Evolutionary conservation across 2,888 invertebrate genomes (phyloP), one percentile per base, ranked within the genome.

Genomic region (Oegoconia quadripuncta): DNA sequence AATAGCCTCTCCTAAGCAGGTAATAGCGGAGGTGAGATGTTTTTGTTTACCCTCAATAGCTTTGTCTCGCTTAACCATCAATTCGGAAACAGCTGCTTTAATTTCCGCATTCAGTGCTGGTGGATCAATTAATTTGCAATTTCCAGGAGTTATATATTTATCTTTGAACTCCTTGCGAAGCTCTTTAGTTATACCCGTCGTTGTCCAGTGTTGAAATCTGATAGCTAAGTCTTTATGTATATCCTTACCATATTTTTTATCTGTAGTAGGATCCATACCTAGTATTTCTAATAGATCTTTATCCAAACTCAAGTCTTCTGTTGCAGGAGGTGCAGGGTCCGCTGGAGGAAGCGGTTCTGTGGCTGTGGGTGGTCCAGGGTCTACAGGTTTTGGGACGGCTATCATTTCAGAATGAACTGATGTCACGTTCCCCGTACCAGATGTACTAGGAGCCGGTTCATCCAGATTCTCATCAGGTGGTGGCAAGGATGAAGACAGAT

Each of bases 91-190:
- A 44, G n/a, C n/a, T n/a, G n/a, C n/a, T n/a, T n/a, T n/a, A n/a
- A n/a, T n/a, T n/a, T n/a, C n/a, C n/a, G n/a, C 34, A 30, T 61
- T 59, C 0, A 56, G 16, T n/a, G 15, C 15, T 2, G 59, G 57
- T 4, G 57, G 44, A 8, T 35, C 48, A 3, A 59, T 50, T 1
- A 41, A 12, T 11, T 22, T 39, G 15, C 51, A 50, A 28, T 59
- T 57, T 3, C 11, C 31, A 3, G 56, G 52, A 1, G 39, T 18
- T 9, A 46, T 17, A 34, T 57, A 48, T 37, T 43, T 50, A 2
- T 46, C 41, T 1, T 34, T 12, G 0, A 55, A 31, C 13, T 52
- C 50, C 22, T 54, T 55, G 0, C 44, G 35, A 0, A 7, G 2
- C 4, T 57, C 50, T 39, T 50, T 55, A 2, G 37, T 7, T 1